phyloP scores from a whole-genome alignment of 2,888 invertebrate species.

The Andrena bucephala region DNA sequence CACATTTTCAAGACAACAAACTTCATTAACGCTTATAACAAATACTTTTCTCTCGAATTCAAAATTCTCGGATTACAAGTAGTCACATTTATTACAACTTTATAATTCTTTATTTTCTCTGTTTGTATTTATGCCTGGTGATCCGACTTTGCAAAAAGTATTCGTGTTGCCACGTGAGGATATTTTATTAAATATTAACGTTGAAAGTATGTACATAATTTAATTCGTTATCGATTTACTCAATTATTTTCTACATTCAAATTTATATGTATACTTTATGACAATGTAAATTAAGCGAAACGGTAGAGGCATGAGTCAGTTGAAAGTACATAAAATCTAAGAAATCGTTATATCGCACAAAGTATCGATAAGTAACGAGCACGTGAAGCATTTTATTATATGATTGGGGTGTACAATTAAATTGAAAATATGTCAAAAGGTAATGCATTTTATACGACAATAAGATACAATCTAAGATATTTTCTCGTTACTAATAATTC shows the following conservation, averaged over 20 bases:
- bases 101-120: slow-evolving; percentile 1
- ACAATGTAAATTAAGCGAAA: slow-evolving; percentile 18
- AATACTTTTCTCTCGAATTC: not conserved
- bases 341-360: slow-evolving; percentile 61
- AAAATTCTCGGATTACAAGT: not conserved
- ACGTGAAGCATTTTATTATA: slow-evolving; percentile 48
- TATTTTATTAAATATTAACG: slow-evolving; percentile 15
- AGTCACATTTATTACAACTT: not conserved
- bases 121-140: not conserved
- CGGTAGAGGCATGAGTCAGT: slow-evolving; percentile 26
- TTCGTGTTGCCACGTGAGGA: slow-evolving; percentile 7
- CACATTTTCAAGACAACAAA: not conserved
- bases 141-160: slow-evolving; percentile 34
- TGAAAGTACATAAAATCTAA: slow-evolving; percentile 42
- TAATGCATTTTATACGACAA: slow-evolving; percentile 64
- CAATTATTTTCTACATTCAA: not conserved
- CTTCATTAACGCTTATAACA: slow-evolving; percentile 9
- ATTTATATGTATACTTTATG: slow-evolving; percentile 6
- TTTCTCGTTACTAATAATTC: slow-evolving; percentile 50
- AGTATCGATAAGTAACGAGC: slow-evolving; percentile 60
- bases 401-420: slow-evolving; percentile 47
- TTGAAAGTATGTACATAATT: slow-evolving; percentile 1
- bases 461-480: slow-evolving; percentile 61
- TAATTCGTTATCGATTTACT: not conserved
- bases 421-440: slow-evolving; percentile 36